phyloP scores from a whole-genome alignment of 1,140 invertebrate genomes.

The Drosophila persimilis region DNA sequence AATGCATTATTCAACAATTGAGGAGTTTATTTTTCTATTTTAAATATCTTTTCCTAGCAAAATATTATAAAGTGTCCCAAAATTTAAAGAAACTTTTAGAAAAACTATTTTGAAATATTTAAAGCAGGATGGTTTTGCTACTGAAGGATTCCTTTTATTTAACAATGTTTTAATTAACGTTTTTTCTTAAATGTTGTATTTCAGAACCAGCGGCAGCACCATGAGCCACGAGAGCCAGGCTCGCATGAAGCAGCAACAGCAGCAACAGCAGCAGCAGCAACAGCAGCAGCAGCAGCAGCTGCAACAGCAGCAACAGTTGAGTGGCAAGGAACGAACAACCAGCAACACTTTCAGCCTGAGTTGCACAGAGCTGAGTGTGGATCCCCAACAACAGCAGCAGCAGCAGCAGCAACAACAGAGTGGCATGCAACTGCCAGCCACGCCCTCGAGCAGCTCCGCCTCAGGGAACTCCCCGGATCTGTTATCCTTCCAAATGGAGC shows the following conservation, averaged over 20 bases:
- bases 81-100: no score
- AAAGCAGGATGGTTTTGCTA: no score
- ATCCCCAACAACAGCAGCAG: slow-evolving; percentile 56
- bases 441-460: slow-evolving; percentile 64
- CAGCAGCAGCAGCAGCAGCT: slow-evolving; percentile 64
- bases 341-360: slow-evolving; percentile 40
- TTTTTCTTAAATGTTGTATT: background rate
- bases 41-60: no score
- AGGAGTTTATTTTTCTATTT: no score
- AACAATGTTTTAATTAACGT: background rate
- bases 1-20: no score
- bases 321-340: slow-evolving; percentile 46
- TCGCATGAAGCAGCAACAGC: slow-evolving; percentile 78
- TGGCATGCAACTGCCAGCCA: slow-evolving; percentile 56
- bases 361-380: slow-evolving; percentile 55
- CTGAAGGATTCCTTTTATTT: no score
- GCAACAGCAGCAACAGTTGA: slow-evolving; percentile 46
- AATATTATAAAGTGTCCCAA: no score
- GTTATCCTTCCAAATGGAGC: slow-evolving; percentile 60
- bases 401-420: slow-evolving; percentile 41
- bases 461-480: slow-evolving; percentile 75
- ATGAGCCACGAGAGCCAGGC: slow-evolving; percentile 81
- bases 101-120: no score
- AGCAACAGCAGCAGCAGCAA: slow-evolving; percentile 65
- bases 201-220: slow-evolving; percentile 53